phyloP scores from a whole-genome alignment of 2,113 vertebrate species.

The Pristiophorus japonicus region DNA sequence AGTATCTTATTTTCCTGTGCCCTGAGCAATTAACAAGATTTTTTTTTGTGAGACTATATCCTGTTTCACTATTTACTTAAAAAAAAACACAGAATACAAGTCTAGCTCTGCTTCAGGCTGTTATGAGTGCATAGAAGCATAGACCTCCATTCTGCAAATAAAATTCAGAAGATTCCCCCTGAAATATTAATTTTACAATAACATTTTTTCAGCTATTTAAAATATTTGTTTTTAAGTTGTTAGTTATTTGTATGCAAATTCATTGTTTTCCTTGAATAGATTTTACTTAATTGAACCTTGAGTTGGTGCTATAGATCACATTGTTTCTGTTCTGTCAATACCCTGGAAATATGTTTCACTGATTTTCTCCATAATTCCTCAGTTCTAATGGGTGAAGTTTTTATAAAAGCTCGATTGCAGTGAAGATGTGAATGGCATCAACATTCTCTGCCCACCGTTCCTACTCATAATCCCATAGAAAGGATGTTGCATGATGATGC shows the following conservation, averaged over 20 bases:
- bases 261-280: neutral
- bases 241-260: neutral
- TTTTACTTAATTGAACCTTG: neutral
- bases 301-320: neutral
- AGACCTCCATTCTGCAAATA: neutral
- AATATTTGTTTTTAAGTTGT: neutral
- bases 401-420: neutral
- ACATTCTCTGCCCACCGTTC: neutral
- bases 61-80: neutral
- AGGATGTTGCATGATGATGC: neutral
- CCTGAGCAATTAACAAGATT: neutral
- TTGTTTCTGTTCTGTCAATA: neutral
- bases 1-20: neutral
- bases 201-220: neutral
- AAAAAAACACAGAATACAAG: neutral
- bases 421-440: neutral
- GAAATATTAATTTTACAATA: slow-evolving; percentile 4
- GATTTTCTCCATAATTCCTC: neutral
- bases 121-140: neutral
- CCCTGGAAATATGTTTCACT: neutral
- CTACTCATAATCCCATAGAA: neutral
- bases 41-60: neutral
- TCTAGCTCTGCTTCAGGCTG: neutral
- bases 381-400: neutral
- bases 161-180: neutral